These are phyloP conservation scores for Platyrinchus mystaceus DNA, from an alignment of 2,797 vertebrate species.

Conservation along the genomic window DNA sequence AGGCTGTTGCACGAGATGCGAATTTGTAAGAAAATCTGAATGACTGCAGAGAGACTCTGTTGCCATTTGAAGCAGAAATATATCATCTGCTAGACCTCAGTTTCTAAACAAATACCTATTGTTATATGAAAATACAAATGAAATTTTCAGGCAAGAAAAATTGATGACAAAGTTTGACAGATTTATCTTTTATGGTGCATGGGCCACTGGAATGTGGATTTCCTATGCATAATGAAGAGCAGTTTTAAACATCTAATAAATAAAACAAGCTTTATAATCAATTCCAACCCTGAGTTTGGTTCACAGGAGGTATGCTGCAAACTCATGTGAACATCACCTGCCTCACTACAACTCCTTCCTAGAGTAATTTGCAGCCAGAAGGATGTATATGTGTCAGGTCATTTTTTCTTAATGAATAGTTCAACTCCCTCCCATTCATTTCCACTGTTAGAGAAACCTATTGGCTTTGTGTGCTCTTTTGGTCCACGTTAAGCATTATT, in stretches of 20 bases:
- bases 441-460: not conserved
- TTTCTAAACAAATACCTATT: not conserved
- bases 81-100: not conserved
- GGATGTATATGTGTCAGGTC: not conserved
- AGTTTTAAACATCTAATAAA: not conserved
- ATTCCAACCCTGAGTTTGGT: not conserved
- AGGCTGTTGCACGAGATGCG: accelerated
- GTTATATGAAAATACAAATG: not conserved
- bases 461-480: not conserved
- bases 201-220: not conserved
- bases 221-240: not conserved
- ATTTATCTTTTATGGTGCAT: not conserved
- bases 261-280: not conserved
- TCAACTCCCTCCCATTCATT: not conserved
- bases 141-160: not conserved
- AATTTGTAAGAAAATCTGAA: not conserved
- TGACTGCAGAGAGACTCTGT: not conserved
- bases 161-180: not conserved
- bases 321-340: not conserved
- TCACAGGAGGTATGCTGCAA: not conserved
- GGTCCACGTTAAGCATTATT: not conserved
- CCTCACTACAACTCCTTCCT: not conserved
- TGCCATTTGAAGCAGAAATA: not conserved
- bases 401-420: not conserved
- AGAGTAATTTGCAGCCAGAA: not conserved